Base-by-base conservation (phyloP, 2,888 invertebrate species). In the Stenchaetothrips biformis region DNA sequence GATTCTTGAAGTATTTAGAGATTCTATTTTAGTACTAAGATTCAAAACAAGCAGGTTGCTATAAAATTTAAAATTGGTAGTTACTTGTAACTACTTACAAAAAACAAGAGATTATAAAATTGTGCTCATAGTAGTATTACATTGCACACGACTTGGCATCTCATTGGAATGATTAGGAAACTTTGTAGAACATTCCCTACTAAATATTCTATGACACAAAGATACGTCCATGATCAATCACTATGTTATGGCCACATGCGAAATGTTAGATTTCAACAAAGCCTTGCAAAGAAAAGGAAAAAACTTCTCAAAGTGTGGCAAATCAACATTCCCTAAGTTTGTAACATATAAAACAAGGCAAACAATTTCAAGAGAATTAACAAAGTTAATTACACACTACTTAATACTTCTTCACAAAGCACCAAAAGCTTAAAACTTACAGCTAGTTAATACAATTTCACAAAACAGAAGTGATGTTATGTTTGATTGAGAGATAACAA, bases 401-500 rank as follows among this genome's bases (percentile, higher is more conserved):
- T 7, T 21, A 74, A 74, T 74, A 74, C 67, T 74, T 74, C 53
- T 25, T 25, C 11, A 37, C 37, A 74, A 74, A 74, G 67, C 67
- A 74, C 67, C 67, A 74, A 25, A 59, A 74, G 67, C 67, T 74
- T 25, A 74, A 21, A 74, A 25, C 25, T 74, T 67, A 67, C 9
- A 25, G 9, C 67, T 74, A 74, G 25, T 25, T 74, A 74, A 74
- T 74, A 74, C n/a, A 21, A 74, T 74, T 25, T 74, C 25, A 59
- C 11, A 25, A 7, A 74, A 74, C 67, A 53, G 37, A 37, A 37
- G 4, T 21, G 25, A 74, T 74, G 67, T 74, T 7, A 21, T 25
- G 67, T 74, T 74, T 74, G 67, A 25, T 74, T 74, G 25, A 21
- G 67, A 74, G 25, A 25, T 25, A 74, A 74, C 67, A 74, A 74